Evolutionary conservation across 2,113 vertebrate genomes (phyloP).

Genomic region (Xiphophorus maculatus): DNA sequence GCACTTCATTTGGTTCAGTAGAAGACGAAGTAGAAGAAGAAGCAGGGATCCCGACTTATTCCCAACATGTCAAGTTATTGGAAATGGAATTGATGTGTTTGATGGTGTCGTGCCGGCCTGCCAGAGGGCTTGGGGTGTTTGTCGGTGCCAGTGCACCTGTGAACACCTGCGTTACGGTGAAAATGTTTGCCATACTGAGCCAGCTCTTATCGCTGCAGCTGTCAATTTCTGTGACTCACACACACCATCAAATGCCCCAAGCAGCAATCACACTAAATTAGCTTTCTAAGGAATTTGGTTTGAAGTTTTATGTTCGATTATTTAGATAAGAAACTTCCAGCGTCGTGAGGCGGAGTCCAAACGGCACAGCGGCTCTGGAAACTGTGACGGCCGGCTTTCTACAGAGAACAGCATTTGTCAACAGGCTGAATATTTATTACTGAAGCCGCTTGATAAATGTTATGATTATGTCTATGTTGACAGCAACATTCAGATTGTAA

Average conservation of each 20-base stretch:
- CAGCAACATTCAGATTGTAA: slow-evolving; percentile 44
- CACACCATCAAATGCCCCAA: neutral
- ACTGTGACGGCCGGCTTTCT: slow-evolving; percentile 17
- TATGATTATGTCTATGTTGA: slow-evolving; percentile 51
- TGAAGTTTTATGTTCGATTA: slow-evolving; percentile 10
- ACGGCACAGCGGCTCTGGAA: slow-evolving; percentile 3
- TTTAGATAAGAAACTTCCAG: slow-evolving; percentile 2
- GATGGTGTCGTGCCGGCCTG: too few species aligned
- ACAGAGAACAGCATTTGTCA: slow-evolving; percentile 38
- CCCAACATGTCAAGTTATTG: too few species aligned
- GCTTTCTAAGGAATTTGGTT: neutral
- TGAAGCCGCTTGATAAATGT: slow-evolving; percentile 57
- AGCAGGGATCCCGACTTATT: too few species aligned
- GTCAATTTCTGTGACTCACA: neutral
- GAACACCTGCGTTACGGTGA: too few species aligned
- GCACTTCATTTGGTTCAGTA: too few species aligned
- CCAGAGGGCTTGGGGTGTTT: too few species aligned
- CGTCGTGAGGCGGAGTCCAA: neutral
- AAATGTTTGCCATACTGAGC: too few species aligned
- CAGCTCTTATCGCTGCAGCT: neutral
- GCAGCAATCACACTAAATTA: neutral
- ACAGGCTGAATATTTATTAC: slow-evolving; percentile 49
- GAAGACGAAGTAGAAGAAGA: too few species aligned
- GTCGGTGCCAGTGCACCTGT: too few species aligned
- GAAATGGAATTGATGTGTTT: too few species aligned